phyloP scores from a whole-genome alignment of 2,888 invertebrate genomes.

The Eilema depressum region DNA sequence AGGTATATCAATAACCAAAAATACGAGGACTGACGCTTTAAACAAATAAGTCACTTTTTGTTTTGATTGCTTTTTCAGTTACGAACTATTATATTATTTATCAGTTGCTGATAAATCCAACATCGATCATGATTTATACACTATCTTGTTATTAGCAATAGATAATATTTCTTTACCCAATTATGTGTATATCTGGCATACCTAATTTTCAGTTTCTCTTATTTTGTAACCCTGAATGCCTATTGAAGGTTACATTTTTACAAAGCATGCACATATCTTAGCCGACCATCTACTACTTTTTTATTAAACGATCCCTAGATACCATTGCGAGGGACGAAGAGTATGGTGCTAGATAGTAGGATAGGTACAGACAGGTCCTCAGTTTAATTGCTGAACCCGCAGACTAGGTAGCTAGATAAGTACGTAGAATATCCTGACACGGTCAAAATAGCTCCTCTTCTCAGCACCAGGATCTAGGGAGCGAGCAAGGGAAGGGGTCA shows the following conservation, averaged over 20 bases:
- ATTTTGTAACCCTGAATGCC: background rate
- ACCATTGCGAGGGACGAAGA: no score
- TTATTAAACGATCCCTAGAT: no score
- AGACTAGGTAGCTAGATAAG: no score
- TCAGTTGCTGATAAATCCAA: slow-evolving; percentile 3
- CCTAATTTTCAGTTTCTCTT: background rate
- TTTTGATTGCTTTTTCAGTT: slow-evolving; percentile 9
- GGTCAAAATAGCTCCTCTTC: no score
- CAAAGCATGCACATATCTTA: no score
- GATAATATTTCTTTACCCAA: background rate
- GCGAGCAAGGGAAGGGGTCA: no score
- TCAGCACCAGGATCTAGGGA: no score
- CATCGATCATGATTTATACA: slow-evolving; percentile 12
- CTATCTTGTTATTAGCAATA: slow-evolving; percentile 1
- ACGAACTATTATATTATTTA: background rate
- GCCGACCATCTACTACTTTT: no score
- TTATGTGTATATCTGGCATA: background rate
- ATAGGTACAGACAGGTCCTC: no score
- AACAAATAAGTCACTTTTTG: slow-evolving; percentile 6
- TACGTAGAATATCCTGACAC: no score
- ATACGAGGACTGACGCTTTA: background rate
- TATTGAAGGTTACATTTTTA: background rate
- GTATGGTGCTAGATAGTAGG: no score
- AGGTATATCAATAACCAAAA: background rate
- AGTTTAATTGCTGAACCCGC: no score